These are phyloP conservation scores for Atta cephalotes DNA, from an alignment of 1,140 invertebrate species.

Conservation along the genomic window DNA sequence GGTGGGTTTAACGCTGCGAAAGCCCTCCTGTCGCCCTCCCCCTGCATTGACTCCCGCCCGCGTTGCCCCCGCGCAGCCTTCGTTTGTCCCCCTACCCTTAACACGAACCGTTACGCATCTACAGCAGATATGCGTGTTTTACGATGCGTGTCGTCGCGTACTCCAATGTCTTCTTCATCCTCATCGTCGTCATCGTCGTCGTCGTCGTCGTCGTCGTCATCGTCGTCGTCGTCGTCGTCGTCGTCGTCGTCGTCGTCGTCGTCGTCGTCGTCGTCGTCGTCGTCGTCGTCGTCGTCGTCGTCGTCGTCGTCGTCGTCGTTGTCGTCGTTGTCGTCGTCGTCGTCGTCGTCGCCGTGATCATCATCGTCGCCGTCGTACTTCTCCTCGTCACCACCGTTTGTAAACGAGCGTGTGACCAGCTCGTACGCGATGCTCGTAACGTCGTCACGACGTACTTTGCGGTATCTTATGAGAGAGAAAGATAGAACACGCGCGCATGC, in stretches of 20 bases:
- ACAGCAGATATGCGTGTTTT: slow-evolving; percentile 67
- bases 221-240: too few species aligned
- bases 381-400: slow-evolving; percentile 53
- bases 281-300: neutral
- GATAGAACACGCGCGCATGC: slow-evolving; percentile 54
- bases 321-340: slow-evolving; percentile 4
- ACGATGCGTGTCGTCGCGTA: slow-evolving; percentile 64
- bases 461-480: slow-evolving; percentile 67
- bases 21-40: slow-evolving; percentile 61
- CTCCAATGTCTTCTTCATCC: slow-evolving; percentile 32
- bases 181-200: too few species aligned
- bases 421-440: slow-evolving; percentile 60
- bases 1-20: slow-evolving; percentile 82
- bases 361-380: neutral
- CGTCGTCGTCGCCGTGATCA: neutral
- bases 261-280: too few species aligned
- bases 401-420: slow-evolving; percentile 64
- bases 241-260: too few species aligned
- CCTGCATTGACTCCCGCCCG: neutral
- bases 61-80: slow-evolving; percentile 19
- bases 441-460: slow-evolving; percentile 72
- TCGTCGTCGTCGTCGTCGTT: neutral
- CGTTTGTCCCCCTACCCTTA: slow-evolving; percentile 60
- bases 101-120: slow-evolving; percentile 74
- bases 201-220: too few species aligned